Base-by-base conservation (phyloP, 2,888 invertebrate species). In the Mallateleia sp. region DNA sequence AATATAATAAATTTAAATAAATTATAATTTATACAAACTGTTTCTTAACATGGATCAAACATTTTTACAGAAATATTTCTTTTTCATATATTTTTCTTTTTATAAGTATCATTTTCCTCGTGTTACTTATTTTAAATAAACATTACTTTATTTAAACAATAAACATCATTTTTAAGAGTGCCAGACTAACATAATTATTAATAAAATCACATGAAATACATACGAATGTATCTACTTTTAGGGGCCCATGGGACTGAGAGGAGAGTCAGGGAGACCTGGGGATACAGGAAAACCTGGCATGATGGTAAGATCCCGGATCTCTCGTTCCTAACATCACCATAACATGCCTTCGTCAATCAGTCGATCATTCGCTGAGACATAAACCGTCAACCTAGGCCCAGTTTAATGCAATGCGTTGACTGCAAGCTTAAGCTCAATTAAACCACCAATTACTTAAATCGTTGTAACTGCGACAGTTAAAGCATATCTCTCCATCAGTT, bases 181-280 rank as follows among this genome's bases (percentile, higher is more conserved):
- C 28, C 28, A 6, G 28, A 8, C 8, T 8, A 28, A 28, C 8
- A 4, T 8, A 28, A 28, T n/a, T n/a, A 28, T 42, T 3, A 42
- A 42, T 42, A 11, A 15, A 42, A 42, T 8, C 11, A 11, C n/a
- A n/a, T 11, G 14, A 42, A 42, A 1, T 47, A 47, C 9, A 47
- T 20, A 18, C 7, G 2, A 47, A 20, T 52, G 89, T 74, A 89
- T 92, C 89, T 91, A 89, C 86, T 94, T 94, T 86, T 96, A 97
- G 97, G 98, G 98, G 93, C 98, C 97, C 90, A 98, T 97, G 96
- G 98, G 97, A 92, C 96, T 97, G 91, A 97, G 97, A 94, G 98
- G 98, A 71, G 97, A 97, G 95, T 95, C 96, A 90, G 98, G 98
- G 90, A 96, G 96, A 92, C 96, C 96, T 90, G 97, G 97, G 90